These are phyloP conservation scores for Herpetotheres cachinnans DNA, from an alignment of 2,113 vertebrate genomes.

Conservation along the genomic window DNA sequence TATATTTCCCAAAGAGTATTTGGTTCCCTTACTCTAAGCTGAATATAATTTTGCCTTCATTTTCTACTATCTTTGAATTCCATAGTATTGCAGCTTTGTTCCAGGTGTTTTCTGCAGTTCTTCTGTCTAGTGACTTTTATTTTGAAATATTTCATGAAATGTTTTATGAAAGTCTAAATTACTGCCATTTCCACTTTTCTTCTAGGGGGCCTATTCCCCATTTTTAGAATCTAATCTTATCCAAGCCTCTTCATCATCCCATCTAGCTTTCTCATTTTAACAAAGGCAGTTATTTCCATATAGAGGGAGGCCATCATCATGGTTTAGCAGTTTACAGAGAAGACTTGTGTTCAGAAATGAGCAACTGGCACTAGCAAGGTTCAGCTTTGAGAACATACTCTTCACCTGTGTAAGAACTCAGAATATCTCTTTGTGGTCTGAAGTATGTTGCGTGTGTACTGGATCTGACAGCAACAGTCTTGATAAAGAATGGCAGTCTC, in stretches of 20 bases:
- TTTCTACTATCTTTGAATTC: not conserved
- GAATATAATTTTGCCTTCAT: not conserved
- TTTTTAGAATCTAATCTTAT: not conserved
- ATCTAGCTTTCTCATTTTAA: not conserved
- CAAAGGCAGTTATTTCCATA: not conserved
- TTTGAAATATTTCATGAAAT: not conserved
- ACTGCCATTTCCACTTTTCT: not conserved
- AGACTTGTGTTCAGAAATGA: not conserved
- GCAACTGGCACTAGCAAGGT: not conserved
- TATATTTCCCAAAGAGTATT: not conserved
- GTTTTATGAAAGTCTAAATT: not conserved
- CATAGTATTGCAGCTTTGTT: not conserved
- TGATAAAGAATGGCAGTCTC: not conserved
- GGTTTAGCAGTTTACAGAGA: not conserved
- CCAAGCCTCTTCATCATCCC: not conserved
- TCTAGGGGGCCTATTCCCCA: rapidly evolving
- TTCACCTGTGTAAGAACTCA: not conserved
- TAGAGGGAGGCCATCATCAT: rapidly evolving
- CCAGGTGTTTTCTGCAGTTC: not conserved
- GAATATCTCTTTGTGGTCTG: not conserved
- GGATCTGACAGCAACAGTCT: not conserved
- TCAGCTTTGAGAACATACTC: not conserved
- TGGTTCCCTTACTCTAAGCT: not conserved
- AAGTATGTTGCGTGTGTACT: not conserved
- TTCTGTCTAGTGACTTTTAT: not conserved